Base-by-base conservation (phyloP, 2,113 vertebrate genomes). In the Cheilinus undulatus region DNA sequence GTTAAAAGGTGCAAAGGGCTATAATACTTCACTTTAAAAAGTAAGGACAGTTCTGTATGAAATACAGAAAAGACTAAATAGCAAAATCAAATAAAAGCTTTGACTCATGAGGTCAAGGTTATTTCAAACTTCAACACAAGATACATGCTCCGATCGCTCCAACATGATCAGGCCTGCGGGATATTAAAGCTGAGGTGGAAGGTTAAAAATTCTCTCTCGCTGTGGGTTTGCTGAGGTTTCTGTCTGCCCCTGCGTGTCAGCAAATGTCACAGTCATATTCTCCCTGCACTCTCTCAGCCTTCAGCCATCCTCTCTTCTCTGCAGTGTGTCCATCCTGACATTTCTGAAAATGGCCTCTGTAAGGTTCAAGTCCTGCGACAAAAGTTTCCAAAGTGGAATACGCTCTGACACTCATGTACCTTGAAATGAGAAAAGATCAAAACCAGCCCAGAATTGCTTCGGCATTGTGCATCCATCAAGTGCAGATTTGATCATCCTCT, bases 231-330 rank as follows among this genome's bases (percentile, higher is more conserved):
- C 62, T 36, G 49, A 73, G 50, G 46, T 62, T 71, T 49, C 32
- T 22, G 56, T 69, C 50, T 27, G 64, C 45, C 69, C 36, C 48
- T 13, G 59, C 8, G 26, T 90, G 86, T 91, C 87, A 86, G 84
- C 86, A 90, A 91, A 91, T 87, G 89, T 86, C 91, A 87, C 71
- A 42, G 54, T 80, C 49, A 78, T 43, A 42, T 70, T 80, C 83
- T 74, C 70, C 23, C 22, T 64, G 48, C 61, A 7, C 43, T 26
- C 28, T 40, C 26, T 28, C 67, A 26, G 38, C 63, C 43, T 28
- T 67, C 63, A 75, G 70, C 59, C 57, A 27, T 73, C 56, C 51
- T 51, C 45, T 5, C 50, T 66, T 50, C 61, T 74, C 82, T 51
- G 72, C 62, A 26, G 48, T 46, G 24, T 42, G 62, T 71, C 46